Evolutionary conservation across 2,888 invertebrate genomes (phyloP).

Genomic region (Pollenia labialis): DNA sequence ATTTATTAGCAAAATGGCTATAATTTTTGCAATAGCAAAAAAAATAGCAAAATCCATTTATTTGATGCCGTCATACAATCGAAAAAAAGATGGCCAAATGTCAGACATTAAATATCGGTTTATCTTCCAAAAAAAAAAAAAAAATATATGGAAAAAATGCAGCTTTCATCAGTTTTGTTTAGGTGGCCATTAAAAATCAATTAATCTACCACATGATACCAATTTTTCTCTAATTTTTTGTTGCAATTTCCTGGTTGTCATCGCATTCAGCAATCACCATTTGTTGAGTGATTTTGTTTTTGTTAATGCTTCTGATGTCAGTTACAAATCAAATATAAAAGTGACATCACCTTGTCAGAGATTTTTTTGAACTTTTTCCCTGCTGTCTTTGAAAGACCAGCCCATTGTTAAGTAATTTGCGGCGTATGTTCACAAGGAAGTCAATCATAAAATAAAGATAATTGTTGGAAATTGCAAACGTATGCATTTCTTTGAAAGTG

Average conservation of each 20-base stretch:
- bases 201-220: slow-evolving; percentile 70
- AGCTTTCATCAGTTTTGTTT: slow-evolving; percentile 58
- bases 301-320: background rate
- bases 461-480: slow-evolving; percentile 1
- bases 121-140: slow-evolving; percentile 31
- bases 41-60: slow-evolving; percentile 18
- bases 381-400: background rate
- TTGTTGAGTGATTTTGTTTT: slow-evolving; percentile 25
- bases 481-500: background rate
- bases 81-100: slow-evolving; percentile 58
- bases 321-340: slow-evolving; percentile 33
- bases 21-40: slow-evolving; percentile 54
- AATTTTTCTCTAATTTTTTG: slow-evolving; percentile 19
- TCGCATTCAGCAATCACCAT: background rate
- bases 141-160: slow-evolving; percentile 20
- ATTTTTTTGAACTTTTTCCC: background rate
- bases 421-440: slow-evolving; percentile 45
- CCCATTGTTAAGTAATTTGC: slow-evolving; percentile 64
- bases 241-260: slow-evolving; percentile 36
- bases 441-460: slow-evolving; percentile 60
- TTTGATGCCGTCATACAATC: background rate
- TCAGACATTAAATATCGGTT: slow-evolving; percentile 66
- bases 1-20: slow-evolving; percentile 62
- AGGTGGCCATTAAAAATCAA: slow-evolving; percentile 72
- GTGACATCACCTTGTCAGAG: slow-evolving; percentile 58